phyloP scores from a whole-genome alignment of 1,140 invertebrate genomes.

The Drosophila kurseongensis region DNA sequence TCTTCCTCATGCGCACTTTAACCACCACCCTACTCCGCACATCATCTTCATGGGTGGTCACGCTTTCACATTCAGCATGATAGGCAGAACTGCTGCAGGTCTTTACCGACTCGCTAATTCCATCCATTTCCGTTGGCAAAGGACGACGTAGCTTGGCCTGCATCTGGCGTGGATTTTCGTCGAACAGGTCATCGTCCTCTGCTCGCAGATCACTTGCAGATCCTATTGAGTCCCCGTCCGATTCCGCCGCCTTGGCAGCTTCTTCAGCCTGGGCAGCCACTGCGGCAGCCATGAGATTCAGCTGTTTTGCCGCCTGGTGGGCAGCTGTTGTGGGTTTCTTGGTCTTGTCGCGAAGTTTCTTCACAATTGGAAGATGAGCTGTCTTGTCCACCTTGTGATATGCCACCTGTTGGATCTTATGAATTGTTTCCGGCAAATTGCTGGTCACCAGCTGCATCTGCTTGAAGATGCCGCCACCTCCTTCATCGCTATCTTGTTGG shows the following conservation, averaged over 20 bases:
- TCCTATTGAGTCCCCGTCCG: slow-evolving; percentile 89
- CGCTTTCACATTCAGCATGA: slow-evolving; percentile 90
- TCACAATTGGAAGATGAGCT: slow-evolving; percentile 83
- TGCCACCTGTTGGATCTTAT: slow-evolving; percentile 84
- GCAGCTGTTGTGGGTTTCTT: slow-evolving; percentile 78
- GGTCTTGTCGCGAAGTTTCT: slow-evolving; percentile 83
- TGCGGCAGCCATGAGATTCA: slow-evolving; percentile 72
- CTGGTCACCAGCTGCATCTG: slow-evolving; percentile 86
- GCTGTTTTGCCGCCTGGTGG: slow-evolving; percentile 77
- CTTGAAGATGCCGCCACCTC: slow-evolving; percentile 75
- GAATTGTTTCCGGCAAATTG: slow-evolving; percentile 85
- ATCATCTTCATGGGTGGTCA: slow-evolving; percentile 88
- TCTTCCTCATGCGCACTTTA: slow-evolving; percentile 82
- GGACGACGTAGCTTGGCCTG: slow-evolving; percentile 62
- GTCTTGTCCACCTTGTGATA: slow-evolving; percentile 85
- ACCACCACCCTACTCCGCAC: slow-evolving; percentile 84
- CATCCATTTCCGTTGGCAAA: slow-evolving; percentile 86
- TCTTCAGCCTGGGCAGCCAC: slow-evolving; percentile 70
- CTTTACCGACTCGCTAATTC: slow-evolving; percentile 88
- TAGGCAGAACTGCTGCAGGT: slow-evolving; percentile 90
- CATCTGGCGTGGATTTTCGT: slow-evolving; percentile 83
- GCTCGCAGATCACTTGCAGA: slow-evolving; percentile 90
- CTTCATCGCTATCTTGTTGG: slow-evolving; percentile 72
- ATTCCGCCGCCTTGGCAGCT: slow-evolving; percentile 56
- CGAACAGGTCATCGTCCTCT: slow-evolving; percentile 86